Percentiles rank a stretch among this genome's conserved stretches.
These are phyloP conservation scores for Hypomecis punctinalis DNA, from an alignment of 2,888 invertebrate species.

Conservation along the genomic window DNA sequence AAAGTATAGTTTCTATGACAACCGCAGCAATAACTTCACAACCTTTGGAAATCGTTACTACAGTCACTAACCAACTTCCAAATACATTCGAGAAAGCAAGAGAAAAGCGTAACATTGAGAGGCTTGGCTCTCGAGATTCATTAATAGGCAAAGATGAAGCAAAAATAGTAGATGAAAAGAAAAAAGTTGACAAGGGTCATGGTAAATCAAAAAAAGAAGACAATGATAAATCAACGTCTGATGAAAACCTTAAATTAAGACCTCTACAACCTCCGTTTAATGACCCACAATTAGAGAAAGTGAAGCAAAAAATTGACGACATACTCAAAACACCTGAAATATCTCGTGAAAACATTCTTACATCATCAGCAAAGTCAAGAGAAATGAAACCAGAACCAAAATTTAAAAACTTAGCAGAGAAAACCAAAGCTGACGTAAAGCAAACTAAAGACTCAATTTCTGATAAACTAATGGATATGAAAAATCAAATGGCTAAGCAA, in stretches of 20 bases:
- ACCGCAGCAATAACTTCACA: slow-evolving; percentile 85
- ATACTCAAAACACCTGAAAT: slow-evolving; percentile 80
- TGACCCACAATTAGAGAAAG: slow-evolving; percentile 79
- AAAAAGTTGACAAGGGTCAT: slow-evolving; percentile 41
- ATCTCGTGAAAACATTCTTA: slow-evolving; percentile 75
- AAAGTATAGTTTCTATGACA: slow-evolving; percentile 84
- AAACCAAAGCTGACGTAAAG: slow-evolving; percentile 61
- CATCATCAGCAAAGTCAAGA: slow-evolving; percentile 58
- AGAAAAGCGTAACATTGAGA: slow-evolving; percentile 79
- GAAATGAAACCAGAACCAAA: slow-evolving; percentile 47
- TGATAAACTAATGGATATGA: slow-evolving; percentile 60
- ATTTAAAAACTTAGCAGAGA: slow-evolving; percentile 59
- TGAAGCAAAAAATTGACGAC: slow-evolving; percentile 78
- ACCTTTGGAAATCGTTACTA: slow-evolving; percentile 82
- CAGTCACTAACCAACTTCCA: slow-evolving; percentile 83
- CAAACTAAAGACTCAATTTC: slow-evolving; percentile 60
- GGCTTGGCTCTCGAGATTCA: slow-evolving; percentile 78
- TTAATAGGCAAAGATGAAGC: slow-evolving; percentile 67
- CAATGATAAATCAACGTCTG: slow-evolving; percentile 54
- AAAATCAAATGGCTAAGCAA: slow-evolving; percentile 64
- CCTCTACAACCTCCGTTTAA: slow-evolving; percentile 77
- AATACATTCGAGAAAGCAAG: slow-evolving; percentile 78
- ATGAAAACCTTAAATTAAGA: slow-evolving; percentile 73
- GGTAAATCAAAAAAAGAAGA: slow-evolving; percentile 32
- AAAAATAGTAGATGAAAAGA: slow-evolving; percentile 47